These are phyloP conservation scores for Vulpes vulpes DNA, from an alignment of 2,113 vertebrate species.

Conservation along the genomic window DNA sequence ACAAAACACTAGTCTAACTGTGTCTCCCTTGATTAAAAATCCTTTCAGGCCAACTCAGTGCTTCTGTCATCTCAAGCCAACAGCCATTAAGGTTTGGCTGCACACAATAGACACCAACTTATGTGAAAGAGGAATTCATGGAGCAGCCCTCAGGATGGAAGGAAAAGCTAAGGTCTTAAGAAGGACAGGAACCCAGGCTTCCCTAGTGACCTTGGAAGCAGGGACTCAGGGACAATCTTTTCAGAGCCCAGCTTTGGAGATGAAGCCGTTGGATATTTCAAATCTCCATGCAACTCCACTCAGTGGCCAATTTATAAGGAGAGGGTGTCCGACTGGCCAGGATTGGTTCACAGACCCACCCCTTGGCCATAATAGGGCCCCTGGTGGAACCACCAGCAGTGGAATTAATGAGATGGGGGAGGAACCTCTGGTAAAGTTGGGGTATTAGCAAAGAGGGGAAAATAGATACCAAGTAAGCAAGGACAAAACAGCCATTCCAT, in stretches of 20 bases:
- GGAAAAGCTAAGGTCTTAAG: not conserved
- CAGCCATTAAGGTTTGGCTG: not conserved
- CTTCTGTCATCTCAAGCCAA: not conserved
- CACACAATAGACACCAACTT: not conserved
- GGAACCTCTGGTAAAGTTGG: not conserved
- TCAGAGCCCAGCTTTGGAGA: not conserved
- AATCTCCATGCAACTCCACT: not conserved
- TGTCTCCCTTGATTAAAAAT: not conserved
- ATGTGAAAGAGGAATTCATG: not conserved
- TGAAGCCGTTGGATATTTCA: not conserved
- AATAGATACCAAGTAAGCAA: not conserved
- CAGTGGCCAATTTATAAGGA: not conserved
- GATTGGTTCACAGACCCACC: not conserved
- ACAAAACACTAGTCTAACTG: not conserved
- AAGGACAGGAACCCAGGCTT: not conserved
- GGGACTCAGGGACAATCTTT: not conserved
- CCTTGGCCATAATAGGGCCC: not conserved
- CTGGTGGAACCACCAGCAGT: not conserved
- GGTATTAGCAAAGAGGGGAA: not conserved
- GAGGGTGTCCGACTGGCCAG: not conserved
- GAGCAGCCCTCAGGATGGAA: not conserved
- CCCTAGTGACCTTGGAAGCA: not conserved
- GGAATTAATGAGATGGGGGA: not conserved
- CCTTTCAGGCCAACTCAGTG: not conserved
- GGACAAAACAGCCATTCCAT: not conserved